phyloP scores from a whole-genome alignment of 2,888 invertebrate genomes.

The Synergus itoensis region DNA sequence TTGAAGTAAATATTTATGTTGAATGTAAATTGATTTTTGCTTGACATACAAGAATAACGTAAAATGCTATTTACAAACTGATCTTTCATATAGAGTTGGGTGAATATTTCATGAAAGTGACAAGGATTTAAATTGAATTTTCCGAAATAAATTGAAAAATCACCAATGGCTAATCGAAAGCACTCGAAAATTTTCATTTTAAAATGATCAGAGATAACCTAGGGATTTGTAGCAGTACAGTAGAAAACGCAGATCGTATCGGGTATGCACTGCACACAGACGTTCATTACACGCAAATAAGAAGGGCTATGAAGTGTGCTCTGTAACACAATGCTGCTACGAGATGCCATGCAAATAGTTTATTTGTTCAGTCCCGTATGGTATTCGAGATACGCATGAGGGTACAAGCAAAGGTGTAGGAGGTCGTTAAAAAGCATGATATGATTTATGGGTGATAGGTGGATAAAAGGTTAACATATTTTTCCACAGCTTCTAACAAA shows the following conservation, averaged over 20 bases:
- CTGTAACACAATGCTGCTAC: constrained; percentile 35
- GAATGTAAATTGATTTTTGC: background rate
- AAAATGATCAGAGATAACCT: constrained; percentile 16
- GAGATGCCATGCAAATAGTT: constrained; percentile 38
- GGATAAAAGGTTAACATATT: constrained; percentile 27
- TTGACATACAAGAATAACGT: too few species aligned
- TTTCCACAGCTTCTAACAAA: constrained; percentile 11
- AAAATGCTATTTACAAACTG: background rate
- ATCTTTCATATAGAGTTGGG: background rate
- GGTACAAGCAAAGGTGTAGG: constrained; percentile 33
- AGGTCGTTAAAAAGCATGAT: constrained; percentile 21
- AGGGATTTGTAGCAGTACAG: constrained; percentile 9
- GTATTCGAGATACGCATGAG: constrained; percentile 36
- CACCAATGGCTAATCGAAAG: background rate
- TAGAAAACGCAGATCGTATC: constrained; percentile 36
- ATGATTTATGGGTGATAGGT: constrained; percentile 30
- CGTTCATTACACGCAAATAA: constrained; percentile 21
- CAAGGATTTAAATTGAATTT: background rate
- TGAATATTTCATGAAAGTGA: background rate
- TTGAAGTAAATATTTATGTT: too few species aligned
- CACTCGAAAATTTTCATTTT: background rate
- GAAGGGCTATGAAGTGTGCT: constrained; percentile 37
- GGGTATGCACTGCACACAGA: background rate
- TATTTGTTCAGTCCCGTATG: constrained; percentile 42
- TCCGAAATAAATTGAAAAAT: background rate